A percentile compares a stretch with the other conserved stretches of the same genome.
Evolutionary conservation across 2,797 vertebrate species (phyloP).

Genomic region (Anguilla anguilla): DNA sequence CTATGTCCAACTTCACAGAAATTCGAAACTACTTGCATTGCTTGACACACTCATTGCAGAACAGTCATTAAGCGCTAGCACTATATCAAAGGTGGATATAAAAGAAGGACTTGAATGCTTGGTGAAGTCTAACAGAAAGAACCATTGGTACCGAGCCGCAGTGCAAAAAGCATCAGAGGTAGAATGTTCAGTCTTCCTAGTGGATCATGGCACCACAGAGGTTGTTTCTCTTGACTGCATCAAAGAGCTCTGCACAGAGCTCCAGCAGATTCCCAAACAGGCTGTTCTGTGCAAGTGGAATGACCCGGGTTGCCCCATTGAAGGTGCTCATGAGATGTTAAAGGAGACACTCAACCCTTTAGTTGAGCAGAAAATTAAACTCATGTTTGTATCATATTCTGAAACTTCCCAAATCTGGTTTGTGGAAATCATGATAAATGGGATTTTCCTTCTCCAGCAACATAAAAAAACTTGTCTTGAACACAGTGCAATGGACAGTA

Average conservation of each 20-base stretch:
- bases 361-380: slow-evolving; percentile 59
- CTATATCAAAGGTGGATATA: slow-evolving; percentile 58
- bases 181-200: slow-evolving; percentile 66
- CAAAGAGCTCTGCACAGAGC: slow-evolving; percentile 49
- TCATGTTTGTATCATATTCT: slow-evolving; percentile 69
- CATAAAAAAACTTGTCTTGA: slow-evolving; percentile 35
- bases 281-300: slow-evolving; percentile 72
- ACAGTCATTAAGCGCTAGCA: slow-evolving; percentile 49
- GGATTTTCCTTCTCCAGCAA: slow-evolving; percentile 53
- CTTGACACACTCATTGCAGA: slow-evolving; percentile 60
- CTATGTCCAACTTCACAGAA: slow-evolving; percentile 67
- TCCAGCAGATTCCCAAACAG: slow-evolving; percentile 64
- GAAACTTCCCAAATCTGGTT: slow-evolving; percentile 66
- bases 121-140: slow-evolving; percentile 59
- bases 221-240: slow-evolving; percentile 57
- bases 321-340: slow-evolving; percentile 38
- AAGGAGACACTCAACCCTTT: slow-evolving; percentile 53
- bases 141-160: slow-evolving; percentile 69
- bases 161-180: slow-evolving; percentile 58
- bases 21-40: slow-evolving; percentile 44
- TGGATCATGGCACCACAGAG: slow-evolving; percentile 71
- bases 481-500: background rate
- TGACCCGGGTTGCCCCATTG: slow-evolving; percentile 52
- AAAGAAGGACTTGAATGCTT: slow-evolving; percentile 71
- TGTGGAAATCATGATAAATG: slow-evolving; percentile 70